Evolutionary conservation across 2,888 invertebrate genomes (phyloP).

Genomic region (Ischnus inquisitorius): DNA sequence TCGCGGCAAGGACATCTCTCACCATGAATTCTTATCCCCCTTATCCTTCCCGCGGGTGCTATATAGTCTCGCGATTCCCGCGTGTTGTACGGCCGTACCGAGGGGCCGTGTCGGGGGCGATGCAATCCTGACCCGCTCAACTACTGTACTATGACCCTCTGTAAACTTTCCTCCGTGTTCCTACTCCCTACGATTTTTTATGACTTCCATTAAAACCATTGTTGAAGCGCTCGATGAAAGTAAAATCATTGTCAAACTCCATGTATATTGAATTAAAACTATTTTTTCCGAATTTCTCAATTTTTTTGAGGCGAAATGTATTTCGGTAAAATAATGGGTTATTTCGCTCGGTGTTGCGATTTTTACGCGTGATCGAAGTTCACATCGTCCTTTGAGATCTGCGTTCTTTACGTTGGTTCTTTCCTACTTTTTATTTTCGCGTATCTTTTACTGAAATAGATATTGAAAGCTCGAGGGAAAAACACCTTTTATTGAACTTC

Average conservation of each 20-base stretch:
- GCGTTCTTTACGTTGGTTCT: too few relatives aligned
- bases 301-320: too few relatives aligned
- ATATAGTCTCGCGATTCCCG: conserved; percentile 23
- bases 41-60: conserved; percentile 30
- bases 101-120: conserved; percentile 19
- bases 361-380: too few relatives aligned
- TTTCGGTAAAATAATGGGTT: too few relatives aligned
- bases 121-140: conserved; percentile 49
- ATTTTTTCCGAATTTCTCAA: too few relatives aligned
- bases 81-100: conserved; percentile 9
- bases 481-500: too few relatives aligned
- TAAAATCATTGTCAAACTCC: background rate
- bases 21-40: conserved; percentile 51
- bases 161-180: background rate
- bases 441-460: too few relatives aligned
- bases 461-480: too few relatives aligned
- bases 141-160: background rate
- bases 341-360: too few relatives aligned
- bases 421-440: too few relatives aligned
- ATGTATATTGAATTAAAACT: background rate
- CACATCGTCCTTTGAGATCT: too few relatives aligned
- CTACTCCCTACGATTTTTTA: too few relatives aligned
- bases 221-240: background rate
- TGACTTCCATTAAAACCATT: background rate
- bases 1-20: conserved; percentile 48